These are phyloP conservation scores for Anolis sagrei DNA, from an alignment of 2,113 vertebrate species.

Conservation along the genomic window DNA sequence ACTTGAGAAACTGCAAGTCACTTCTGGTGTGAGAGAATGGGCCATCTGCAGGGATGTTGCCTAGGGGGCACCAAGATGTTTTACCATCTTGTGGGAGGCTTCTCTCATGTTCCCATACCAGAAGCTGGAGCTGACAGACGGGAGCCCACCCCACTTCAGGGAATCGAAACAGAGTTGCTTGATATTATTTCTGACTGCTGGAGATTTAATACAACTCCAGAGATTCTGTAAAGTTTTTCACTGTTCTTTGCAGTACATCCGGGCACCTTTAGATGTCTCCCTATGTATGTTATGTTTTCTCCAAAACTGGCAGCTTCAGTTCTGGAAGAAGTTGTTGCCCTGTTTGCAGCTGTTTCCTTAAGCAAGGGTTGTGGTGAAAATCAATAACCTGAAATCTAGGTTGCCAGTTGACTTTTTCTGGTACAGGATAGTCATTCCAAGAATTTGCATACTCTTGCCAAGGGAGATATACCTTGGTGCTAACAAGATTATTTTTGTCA, in stretches of 20 bases:
- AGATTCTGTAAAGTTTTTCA: background rate
- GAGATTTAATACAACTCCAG: background rate
- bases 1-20: too few relatives aligned
- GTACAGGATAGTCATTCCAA: background rate
- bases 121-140: too few relatives aligned
- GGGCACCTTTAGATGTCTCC: constrained; percentile 15
- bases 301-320: background rate
- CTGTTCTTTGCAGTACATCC: background rate
- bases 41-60: too few relatives aligned
- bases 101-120: too few relatives aligned
- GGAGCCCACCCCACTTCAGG: too few relatives aligned
- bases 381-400: background rate
- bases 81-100: too few relatives aligned
- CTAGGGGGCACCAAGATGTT: too few relatives aligned
- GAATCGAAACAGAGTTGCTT: too few relatives aligned
- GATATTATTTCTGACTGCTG: too few relatives aligned
- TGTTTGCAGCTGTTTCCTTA: constrained; percentile 16
- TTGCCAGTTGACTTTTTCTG: background rate
- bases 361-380: background rate
- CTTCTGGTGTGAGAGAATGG: too few relatives aligned
- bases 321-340: background rate
- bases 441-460: background rate
- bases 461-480: background rate
- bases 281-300: background rate
- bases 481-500: background rate